These are phyloP conservation scores for Donacobius atricapilla DNA, from an alignment of 2,113 vertebrate genomes.

Conservation along the genomic window DNA sequence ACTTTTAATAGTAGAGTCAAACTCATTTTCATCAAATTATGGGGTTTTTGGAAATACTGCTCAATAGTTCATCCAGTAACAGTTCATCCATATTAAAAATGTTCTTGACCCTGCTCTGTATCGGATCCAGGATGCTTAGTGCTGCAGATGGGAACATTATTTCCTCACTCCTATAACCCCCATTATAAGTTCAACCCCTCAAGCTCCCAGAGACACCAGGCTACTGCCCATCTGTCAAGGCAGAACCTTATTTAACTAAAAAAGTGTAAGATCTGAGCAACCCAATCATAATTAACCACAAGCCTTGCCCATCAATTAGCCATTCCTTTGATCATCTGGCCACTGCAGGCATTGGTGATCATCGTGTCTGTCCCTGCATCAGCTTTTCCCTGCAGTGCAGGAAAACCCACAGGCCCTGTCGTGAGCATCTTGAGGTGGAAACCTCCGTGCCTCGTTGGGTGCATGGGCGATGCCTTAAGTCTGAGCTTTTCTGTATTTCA, in stretches of 20 bases:
- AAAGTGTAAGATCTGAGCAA: background rate
- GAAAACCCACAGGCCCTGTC: background rate
- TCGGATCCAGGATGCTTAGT: background rate
- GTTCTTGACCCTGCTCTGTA: background rate
- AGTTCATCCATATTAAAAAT: conserved; percentile 4
- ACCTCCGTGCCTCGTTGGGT: background rate
- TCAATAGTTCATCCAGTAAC: background rate
- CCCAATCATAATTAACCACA: background rate
- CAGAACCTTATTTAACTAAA: background rate
- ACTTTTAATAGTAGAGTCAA: background rate
- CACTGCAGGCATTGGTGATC: background rate
- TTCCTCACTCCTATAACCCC: background rate
- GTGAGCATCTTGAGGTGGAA: background rate
- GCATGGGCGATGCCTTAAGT: background rate
- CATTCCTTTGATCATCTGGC: background rate
- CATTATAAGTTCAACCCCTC: background rate
- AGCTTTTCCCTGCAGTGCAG: background rate
- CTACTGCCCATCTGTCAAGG: background rate
- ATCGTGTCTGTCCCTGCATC: background rate
- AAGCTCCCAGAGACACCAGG: background rate
- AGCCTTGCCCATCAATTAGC: background rate
- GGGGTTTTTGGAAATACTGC: background rate
- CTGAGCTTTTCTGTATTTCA: no score
- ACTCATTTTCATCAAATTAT: background rate
- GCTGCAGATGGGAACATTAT: background rate